Evolutionary conservation across 1,140 invertebrate genomes (phyloP).

Genomic region (Hylaeus anthracinus): DNA sequence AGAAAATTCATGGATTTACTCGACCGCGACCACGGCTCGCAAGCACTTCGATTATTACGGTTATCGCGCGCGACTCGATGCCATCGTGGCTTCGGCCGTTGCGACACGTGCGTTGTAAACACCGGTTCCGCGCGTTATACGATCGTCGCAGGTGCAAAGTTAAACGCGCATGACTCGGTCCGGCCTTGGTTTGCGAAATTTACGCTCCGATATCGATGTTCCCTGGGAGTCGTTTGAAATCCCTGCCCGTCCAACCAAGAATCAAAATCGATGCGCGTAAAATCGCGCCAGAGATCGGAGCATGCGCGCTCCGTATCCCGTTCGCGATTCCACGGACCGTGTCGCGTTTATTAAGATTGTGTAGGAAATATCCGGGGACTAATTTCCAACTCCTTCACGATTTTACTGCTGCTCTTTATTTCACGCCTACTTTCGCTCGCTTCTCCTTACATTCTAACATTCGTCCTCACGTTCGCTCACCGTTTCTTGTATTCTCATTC

Average conservation of each 20-base stretch:
- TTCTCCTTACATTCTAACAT: no score
- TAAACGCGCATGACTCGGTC: conserved; percentile 43
- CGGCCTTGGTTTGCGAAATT: conserved; percentile 38
- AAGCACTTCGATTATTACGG: conserved; percentile 46
- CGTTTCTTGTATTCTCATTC: no score
- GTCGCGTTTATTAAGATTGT: no score
- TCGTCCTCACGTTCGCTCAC: no score
- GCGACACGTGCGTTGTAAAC: conserved; percentile 47
- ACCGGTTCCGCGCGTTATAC: conserved; percentile 42
- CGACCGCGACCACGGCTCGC: conserved; percentile 12
- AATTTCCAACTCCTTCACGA: no score
- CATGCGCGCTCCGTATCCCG: not conserved
- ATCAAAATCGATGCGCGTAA: conserved; percentile 1
- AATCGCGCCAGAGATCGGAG: not conserved
- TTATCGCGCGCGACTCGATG: conserved; percentile 43
- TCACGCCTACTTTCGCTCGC: no score
- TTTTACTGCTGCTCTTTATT: no score
- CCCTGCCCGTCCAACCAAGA: not conserved
- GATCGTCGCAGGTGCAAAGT: conserved; percentile 52
- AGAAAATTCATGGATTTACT: not conserved
- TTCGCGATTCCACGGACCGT: no score
- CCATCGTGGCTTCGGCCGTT: not conserved
- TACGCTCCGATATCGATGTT: conserved; percentile 40
- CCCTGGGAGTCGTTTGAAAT: not conserved
- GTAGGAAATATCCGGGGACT: no score